These are phyloP conservation scores for Shinisaurus crocodilurus DNA, from an alignment of 2,113 vertebrate species.

Conservation along the genomic window DNA sequence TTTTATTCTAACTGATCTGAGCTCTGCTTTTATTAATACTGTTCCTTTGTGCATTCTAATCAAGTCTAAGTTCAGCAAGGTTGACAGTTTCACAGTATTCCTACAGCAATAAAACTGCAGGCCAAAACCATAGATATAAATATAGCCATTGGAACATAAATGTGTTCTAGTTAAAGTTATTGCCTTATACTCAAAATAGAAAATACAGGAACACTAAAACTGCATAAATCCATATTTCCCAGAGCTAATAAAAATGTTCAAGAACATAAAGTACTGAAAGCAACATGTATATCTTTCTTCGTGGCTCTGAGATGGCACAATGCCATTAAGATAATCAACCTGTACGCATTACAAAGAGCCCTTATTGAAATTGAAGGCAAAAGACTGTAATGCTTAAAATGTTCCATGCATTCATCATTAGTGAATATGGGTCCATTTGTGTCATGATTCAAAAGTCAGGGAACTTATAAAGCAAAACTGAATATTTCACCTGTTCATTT, in stretches of 20 bases:
- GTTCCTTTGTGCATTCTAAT: not conserved
- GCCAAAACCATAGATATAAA: constrained; percentile 32
- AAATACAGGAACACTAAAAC: not conserved
- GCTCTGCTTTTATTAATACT: not conserved
- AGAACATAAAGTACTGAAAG: constrained; percentile 16
- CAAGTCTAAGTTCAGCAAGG: not conserved
- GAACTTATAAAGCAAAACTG: not conserved
- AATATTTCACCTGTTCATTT: not conserved
- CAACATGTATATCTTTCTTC: not conserved
- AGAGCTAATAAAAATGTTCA: constrained; percentile 8
- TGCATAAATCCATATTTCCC: constrained; percentile 9
- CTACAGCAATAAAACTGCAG: constrained; percentile 15
- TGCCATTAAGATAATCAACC: not conserved
- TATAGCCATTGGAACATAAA: not conserved
- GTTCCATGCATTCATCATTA: not conserved
- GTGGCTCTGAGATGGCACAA: not conserved
- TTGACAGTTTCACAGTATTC: not conserved
- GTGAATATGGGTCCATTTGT: not conserved
- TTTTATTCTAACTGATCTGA: not conserved
- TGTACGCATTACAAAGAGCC: not conserved
- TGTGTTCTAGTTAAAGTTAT: constrained; percentile 12
- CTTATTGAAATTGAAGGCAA: not conserved
- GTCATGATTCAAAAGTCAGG: not conserved
- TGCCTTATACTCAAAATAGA: constrained; percentile 20
- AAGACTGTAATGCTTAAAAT: not conserved